phyloP scores from a whole-genome alignment of 2,113 vertebrate species.

The Choloepus hoffmanni region DNA sequence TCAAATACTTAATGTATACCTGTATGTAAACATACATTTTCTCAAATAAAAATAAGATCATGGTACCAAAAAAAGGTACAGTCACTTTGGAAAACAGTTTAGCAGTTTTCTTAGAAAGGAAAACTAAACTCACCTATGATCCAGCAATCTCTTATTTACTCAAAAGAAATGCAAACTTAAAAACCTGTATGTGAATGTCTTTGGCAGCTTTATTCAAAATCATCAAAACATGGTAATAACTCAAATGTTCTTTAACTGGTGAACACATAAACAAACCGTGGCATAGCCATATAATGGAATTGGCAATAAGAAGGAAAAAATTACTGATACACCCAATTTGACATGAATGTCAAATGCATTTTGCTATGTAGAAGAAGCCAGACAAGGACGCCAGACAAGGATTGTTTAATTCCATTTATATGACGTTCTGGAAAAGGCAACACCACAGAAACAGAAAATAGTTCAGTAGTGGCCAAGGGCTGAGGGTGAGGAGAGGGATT shows the following conservation, averaged over 20 bases:
- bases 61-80: background rate
- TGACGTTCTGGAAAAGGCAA: background rate
- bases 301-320: background rate
- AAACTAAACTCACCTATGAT: background rate
- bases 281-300: background rate
- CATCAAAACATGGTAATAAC: background rate
- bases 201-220: conserved; percentile 24
- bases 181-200: background rate
- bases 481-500: background rate
- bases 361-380: background rate
- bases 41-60: too few species aligned
- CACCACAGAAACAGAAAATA: background rate
- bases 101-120: background rate
- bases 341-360: background rate
- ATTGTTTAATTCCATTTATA: background rate
- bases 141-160: background rate
- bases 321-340: background rate
- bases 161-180: background rate
- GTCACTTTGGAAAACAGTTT: background rate
- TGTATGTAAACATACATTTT: too few species aligned
- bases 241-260: background rate
- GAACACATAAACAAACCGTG: background rate
- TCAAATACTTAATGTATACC: too few species aligned
- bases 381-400: background rate
- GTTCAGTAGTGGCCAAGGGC: background rate